Evolutionary conservation across 1,140 invertebrate genomes (phyloP), one percentile per base, ranked within the genome.

Genomic region (Chironomus striatipennis): DNA sequence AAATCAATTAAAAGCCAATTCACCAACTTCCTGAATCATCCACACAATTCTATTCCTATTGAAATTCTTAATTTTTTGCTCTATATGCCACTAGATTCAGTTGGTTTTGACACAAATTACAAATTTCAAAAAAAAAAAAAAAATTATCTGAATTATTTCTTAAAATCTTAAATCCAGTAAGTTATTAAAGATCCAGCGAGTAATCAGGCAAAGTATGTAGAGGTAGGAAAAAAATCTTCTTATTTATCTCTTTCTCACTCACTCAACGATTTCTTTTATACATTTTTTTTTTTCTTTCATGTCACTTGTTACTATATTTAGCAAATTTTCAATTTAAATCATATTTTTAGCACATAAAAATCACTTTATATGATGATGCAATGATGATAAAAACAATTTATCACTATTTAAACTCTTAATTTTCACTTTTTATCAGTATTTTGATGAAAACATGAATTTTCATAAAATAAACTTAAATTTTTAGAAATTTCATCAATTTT

Each of bases 361-460:
- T 57, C 47, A 15, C n/a, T 57, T n/a, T n/a, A n/a, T n/a, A 12
- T 57, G 9, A 10, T 57, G 10, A n/a, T 57, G 8, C 12, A 57
- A n/a, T 57, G 47, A n/a, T 57, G 47, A 57, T 57, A 57, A 57
- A 57, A 15, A 12, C 12, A 57, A n/a, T 57, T 57, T 15, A 57
- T 57, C 9, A 57, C 12, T n/a, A 57, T 57, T 57, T 57, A 7
- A 57, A 5, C 5, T 34, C 47, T 15, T 57, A n/a, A 57, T 57
- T 57, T 57, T 57, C 4, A 12, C n/a, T 12, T 57, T 57, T 57
- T 57, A 57, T 57, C n/a, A n/a, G n/a, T 57, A 12, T 57, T 57
- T 57, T 57, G 12, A 57, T n/a, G 12, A 57, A 57, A 57, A 57
- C 47, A 57, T 57, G 47, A 57, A 57, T 57, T 57, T 57, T 57